Percentiles rank a stretch among this genome's conserved stretches.
phyloP scores from a whole-genome alignment of 1,140 invertebrate genomes.

The Heliconius nattereri region DNA sequence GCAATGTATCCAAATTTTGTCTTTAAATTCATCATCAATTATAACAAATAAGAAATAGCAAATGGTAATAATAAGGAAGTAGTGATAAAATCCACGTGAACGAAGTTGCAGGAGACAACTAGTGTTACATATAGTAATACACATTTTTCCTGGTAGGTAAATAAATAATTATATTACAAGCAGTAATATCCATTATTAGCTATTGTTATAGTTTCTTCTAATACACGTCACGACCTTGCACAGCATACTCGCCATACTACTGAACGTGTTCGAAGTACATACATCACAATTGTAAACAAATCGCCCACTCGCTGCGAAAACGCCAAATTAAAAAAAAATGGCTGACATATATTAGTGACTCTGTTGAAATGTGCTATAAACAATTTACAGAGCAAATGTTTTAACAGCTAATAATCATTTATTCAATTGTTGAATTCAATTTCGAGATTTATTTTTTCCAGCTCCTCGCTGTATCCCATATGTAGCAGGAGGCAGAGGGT shows the following conservation, averaged over 20 bases:
- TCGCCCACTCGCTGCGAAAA: constrained; percentile 63
- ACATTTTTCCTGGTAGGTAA: constrained; percentile 13
- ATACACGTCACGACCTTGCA: constrained; percentile 58
- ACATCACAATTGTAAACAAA: constrained; percentile 61
- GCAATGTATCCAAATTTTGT: too few species aligned
- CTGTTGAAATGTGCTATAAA: constrained; percentile 28
- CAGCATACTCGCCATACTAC: constrained; percentile 45
- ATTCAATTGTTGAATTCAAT: constrained; percentile 16
- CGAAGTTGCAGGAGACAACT: too few species aligned
- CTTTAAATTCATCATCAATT: too few species aligned
- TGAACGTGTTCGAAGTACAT: constrained; percentile 52
- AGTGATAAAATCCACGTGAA: too few species aligned
- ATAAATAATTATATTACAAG: constrained; percentile 27
- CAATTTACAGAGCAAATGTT: constrained; percentile 32
- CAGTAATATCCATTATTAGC: constrained; percentile 29
- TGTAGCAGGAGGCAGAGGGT: too few species aligned
- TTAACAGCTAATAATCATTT: constrained; percentile 34
- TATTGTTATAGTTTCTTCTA: constrained; percentile 46
- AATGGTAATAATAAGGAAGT: too few species aligned
- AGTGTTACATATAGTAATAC: not conserved
- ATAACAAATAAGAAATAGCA: too few species aligned
- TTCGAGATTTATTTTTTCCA: too few species aligned
- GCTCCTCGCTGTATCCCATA: too few species aligned
- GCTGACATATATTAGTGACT: constrained; percentile 22
- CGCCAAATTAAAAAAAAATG: constrained; percentile 43